These are phyloP conservation scores for Columba guinea DNA, from an alignment of 2,797 vertebrate genomes.

Conservation along the genomic window DNA sequence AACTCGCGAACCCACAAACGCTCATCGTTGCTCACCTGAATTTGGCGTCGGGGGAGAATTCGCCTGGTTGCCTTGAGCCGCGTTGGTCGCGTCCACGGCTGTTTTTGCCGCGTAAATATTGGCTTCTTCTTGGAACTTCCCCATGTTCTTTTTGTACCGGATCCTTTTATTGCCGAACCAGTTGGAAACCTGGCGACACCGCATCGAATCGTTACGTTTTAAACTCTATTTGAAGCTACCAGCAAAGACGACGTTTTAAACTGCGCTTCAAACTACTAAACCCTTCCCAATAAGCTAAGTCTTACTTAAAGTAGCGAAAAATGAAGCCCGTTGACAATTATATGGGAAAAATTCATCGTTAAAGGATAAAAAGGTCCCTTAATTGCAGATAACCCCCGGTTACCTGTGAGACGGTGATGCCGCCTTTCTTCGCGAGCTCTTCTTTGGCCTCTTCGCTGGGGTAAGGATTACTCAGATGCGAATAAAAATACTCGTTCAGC, in stretches of 20 bases:
- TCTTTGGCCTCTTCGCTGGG: constrained; percentile 88
- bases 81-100: constrained; percentile 81
- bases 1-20: no score
- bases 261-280: neutral
- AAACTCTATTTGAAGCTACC: neutral
- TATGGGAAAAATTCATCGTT: fast-evolving
- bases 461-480: constrained; percentile 87
- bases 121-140: constrained; percentile 88
- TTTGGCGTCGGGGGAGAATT: constrained; percentile 87
- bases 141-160: constrained; percentile 88
- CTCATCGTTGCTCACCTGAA: constrained; percentile 76
- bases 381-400: neutral
- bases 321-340: neutral
- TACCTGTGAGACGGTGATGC: constrained; percentile 83
- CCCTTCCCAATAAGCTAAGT: neutral
- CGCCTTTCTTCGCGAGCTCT: constrained; percentile 84
- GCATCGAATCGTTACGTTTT: neutral
- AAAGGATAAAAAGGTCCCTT: neutral
- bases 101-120: constrained; percentile 85
- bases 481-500: constrained; percentile 88
- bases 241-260: neutral
- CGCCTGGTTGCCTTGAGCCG: constrained; percentile 86
- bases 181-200: constrained; percentile 83
- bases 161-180: constrained; percentile 92
- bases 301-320: neutral